Percentiles rank a stretch among this genome's conserved stretches.
Evolutionary conservation across 2,797 vertebrate species (phyloP).

Genomic region (Chiloscyllium punctatum): DNA sequence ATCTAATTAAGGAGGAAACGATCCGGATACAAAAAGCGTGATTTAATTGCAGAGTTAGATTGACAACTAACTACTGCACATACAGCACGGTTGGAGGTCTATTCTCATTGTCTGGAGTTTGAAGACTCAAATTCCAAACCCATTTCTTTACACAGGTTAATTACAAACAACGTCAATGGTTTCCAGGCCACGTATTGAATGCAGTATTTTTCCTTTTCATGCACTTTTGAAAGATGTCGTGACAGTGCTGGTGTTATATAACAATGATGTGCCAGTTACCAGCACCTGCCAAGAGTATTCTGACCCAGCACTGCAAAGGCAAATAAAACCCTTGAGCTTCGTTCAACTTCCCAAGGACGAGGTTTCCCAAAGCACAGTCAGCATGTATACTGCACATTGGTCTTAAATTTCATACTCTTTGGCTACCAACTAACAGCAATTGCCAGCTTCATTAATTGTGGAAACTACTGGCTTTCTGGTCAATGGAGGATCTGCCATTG

Average conservation of each 20-base stretch:
- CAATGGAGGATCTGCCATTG: background rate
- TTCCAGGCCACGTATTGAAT: background rate
- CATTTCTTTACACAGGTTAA: background rate
- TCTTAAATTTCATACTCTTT: background rate
- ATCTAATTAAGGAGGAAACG: background rate
- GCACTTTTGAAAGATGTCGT: background rate
- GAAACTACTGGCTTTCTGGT: background rate
- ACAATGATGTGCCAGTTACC: background rate
- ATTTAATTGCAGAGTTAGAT: background rate
- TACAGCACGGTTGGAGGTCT: background rate
- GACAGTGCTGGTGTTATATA: background rate
- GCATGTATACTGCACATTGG: background rate
- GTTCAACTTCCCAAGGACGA: background rate
- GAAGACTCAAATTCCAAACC: background rate
- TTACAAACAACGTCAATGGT: background rate
- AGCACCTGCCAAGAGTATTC: background rate
- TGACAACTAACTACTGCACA: background rate
- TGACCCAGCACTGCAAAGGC: background rate
- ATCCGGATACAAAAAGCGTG: background rate
- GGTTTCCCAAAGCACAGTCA: background rate
- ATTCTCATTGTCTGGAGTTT: background rate
- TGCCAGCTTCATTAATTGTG: background rate
- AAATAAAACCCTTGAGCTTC: conserved; percentile 6
- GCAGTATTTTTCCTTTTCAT: background rate
- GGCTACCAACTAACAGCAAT: background rate